Evolutionary conservation across 2,797 vertebrate genomes (phyloP).

Genomic region (Bryconaethiops microstoma): DNA sequence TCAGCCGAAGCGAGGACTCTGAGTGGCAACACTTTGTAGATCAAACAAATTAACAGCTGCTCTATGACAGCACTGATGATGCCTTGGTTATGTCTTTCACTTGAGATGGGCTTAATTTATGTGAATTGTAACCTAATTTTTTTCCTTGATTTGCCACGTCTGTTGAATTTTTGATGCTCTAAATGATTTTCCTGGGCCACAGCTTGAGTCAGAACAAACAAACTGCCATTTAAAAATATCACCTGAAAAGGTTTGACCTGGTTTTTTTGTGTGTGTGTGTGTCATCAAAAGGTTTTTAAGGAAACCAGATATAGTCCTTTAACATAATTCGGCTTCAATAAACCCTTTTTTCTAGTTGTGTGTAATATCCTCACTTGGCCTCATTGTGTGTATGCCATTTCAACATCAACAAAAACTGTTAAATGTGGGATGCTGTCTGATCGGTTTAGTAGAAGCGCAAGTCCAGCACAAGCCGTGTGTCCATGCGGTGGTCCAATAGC

Average conservation of each 20-base stretch:
- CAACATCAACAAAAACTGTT: too few relatives aligned
- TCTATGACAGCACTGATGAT: conserved; percentile 56
- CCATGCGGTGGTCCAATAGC: not conserved
- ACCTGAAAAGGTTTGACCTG: too few relatives aligned
- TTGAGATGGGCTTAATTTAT: not conserved
- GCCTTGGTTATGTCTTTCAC: conserved; percentile 40
- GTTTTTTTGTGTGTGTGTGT: too few relatives aligned
- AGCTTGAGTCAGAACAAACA: too few relatives aligned
- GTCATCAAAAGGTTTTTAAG: too few relatives aligned
- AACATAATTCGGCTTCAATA: too few relatives aligned
- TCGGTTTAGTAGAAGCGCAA: not conserved
- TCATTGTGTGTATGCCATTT: too few relatives aligned
- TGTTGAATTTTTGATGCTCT: not conserved
- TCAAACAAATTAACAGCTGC: conserved; percentile 56
- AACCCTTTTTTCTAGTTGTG: too few relatives aligned
- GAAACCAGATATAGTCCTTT: too few relatives aligned
- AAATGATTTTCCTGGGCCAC: too few relatives aligned
- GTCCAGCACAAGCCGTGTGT: not conserved
- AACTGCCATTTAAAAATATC: too few relatives aligned
- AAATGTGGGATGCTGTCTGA: not conserved
- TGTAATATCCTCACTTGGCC: too few relatives aligned
- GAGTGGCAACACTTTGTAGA: not conserved
- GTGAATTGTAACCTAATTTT: not conserved
- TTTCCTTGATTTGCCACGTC: not conserved
- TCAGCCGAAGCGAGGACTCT: not conserved